Percentiles rank a stretch among this genome's conserved stretches.
phyloP scores from a whole-genome alignment of 2,113 vertebrate genomes.

The Xiphophorus couchianus region DNA sequence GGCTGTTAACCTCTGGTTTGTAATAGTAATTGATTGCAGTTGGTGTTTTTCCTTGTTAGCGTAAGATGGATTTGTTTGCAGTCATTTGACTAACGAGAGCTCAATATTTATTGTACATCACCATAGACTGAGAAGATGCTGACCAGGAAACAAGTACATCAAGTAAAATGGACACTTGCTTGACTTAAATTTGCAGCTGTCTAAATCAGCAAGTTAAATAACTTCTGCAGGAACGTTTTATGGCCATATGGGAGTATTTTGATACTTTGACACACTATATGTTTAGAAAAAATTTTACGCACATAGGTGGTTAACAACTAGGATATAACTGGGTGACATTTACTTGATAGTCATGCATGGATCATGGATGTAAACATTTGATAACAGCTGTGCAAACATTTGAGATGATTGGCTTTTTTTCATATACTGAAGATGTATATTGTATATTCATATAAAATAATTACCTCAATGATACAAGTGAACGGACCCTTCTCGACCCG shows the following conservation, averaged over 20 bases:
- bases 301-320: not conserved
- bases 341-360: not conserved
- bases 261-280: not conserved
- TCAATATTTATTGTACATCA: not conserved
- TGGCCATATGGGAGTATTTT: not conserved
- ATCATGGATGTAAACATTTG: not conserved
- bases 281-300: not conserved
- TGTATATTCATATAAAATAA: not conserved
- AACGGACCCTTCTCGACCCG: no score
- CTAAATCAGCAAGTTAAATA: not conserved
- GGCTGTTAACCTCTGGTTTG: no score
- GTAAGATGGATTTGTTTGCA: not conserved
- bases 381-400: not conserved
- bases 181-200: not conserved
- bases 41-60: not conserved
- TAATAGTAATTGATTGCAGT: not conserved
- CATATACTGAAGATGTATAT: not conserved
- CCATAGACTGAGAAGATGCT: not conserved
- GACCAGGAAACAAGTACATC: not conserved
- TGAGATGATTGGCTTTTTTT: not conserved
- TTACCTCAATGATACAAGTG: not conserved
- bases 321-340: no score
- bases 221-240: not conserved
- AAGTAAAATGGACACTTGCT: not conserved
- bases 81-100: not conserved